Conservation (phyloP, 2,797 vertebrate genomes). For the Phataginus tetradactyla region DNA sequence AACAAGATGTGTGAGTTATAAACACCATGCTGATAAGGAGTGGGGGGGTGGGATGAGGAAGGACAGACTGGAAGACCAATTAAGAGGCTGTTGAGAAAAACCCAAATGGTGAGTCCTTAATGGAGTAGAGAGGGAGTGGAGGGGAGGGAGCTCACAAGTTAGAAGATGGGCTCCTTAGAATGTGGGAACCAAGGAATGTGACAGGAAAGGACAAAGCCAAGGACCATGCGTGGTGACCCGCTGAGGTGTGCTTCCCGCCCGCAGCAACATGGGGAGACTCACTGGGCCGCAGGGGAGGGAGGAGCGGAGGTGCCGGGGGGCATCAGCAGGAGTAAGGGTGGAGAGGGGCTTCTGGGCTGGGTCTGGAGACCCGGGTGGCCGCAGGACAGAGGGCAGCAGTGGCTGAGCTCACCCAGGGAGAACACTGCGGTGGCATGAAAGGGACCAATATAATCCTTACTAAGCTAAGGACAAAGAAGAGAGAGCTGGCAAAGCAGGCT, state of each 20-base stretch:
- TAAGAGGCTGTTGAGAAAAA: background rate
- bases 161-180: background rate
- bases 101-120: background rate
- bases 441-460: background rate
- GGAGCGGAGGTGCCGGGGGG: background rate
- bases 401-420: background rate
- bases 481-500: background rate
- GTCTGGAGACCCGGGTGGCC: background rate
- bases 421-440: background rate
- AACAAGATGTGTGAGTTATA: background rate
- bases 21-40: background rate
- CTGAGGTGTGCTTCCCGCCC: background rate
- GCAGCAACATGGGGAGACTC: background rate
- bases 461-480: background rate
- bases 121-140: background rate
- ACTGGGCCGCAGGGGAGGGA: too few species aligned
- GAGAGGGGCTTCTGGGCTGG: background rate
- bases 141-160: background rate
- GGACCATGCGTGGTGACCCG: background rate
- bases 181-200: rapidly evolving
- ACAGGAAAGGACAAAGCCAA: background rate
- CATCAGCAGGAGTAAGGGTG: background rate
- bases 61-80: background rate
- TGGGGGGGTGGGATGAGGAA: background rate
- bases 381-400: background rate